These are phyloP conservation scores for Theristicus caerulescens DNA, from an alignment of 2,113 vertebrate species.

Conservation along the genomic window DNA sequence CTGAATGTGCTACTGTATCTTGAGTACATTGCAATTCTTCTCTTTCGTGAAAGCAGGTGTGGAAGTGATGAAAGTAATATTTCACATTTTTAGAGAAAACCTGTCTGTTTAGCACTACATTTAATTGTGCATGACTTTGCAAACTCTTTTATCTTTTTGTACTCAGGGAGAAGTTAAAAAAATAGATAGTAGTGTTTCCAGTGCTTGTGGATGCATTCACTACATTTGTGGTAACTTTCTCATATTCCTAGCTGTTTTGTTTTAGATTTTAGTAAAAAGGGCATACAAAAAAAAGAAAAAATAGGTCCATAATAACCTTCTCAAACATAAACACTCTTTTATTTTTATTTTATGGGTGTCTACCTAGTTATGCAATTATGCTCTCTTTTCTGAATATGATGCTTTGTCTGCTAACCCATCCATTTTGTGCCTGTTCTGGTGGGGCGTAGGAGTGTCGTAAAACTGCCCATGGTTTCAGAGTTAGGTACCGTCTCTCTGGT, in stretches of 20 bases:
- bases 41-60: neutral
- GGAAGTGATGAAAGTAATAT: neutral
- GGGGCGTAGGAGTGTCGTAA: neutral
- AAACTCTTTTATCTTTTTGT: constrained; percentile 35
- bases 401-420: neutral
- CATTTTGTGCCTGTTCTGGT: neutral
- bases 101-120: neutral
- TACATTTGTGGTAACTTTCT: constrained; percentile 84
- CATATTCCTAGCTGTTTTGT: neutral
- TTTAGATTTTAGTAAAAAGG: neutral
- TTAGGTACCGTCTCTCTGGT: neutral
- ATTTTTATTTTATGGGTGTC: neutral
- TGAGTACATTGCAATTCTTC: neutral
- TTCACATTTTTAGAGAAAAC: neutral
- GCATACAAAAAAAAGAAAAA: neutral
- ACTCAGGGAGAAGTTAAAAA: constrained; percentile 87
- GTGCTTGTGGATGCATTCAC: constrained; percentile 85
- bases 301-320: neutral
- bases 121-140: neutral
- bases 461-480: neutral
- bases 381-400: neutral
- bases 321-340: neutral
- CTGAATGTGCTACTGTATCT: neutral
- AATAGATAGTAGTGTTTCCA: constrained; percentile 77
- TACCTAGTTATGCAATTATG: neutral